Base-by-base conservation (phyloP, 2,888 invertebrate species). In the Elysia crispata region DNA sequence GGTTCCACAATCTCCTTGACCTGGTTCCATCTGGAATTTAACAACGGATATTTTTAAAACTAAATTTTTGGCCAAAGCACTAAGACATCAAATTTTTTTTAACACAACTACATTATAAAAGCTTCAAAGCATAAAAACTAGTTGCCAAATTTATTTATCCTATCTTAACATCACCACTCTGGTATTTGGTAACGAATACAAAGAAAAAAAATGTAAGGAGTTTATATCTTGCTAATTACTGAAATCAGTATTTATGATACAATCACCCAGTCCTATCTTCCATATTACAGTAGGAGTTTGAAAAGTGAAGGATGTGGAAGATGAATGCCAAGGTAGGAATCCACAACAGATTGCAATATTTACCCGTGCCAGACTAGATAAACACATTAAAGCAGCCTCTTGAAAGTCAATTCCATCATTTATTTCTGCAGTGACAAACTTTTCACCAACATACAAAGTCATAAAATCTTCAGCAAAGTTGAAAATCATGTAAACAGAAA, bases 351-450 rank as follows among this genome's bases (percentile, higher is more conserved):
- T 41, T 41, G 11, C 41, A 41, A 60, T 23, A 50, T 69, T 64
- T 81, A 86, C 86, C 84, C 84, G 80, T 18, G 74, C 77, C 1
- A 86, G 25, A 67, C 73, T 33, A 15, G 81, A 64, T 15, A 86
- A 66, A 72, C 78, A 73, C 57, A 80, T 81, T n/a, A 85, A 69
- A 1, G 85, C 66, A 25, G 85, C 77, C 20, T 84, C 73, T 20
- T 83, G 79, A 66, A 86, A 87, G 41, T 80, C 79, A 30, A 85
- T 72, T 18, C 82, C 81, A 11, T 81, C 76, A 57, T 81, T 82
- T 15, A 81, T 25, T 60, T 76, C 80, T 18, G 83, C 31, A 25
- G 83, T 50, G 1, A 79, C 25, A 50, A 66, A 80, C 49, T 81
- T 77, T 5, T 69, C 54, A 13, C 82, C 81, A 23, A 83, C 67